Percentiles rank a stretch among this genome's conserved stretches.
Evolutionary conservation across 2,888 invertebrate species (phyloP).

Genomic region (Sceliomorpha sp.): DNA sequence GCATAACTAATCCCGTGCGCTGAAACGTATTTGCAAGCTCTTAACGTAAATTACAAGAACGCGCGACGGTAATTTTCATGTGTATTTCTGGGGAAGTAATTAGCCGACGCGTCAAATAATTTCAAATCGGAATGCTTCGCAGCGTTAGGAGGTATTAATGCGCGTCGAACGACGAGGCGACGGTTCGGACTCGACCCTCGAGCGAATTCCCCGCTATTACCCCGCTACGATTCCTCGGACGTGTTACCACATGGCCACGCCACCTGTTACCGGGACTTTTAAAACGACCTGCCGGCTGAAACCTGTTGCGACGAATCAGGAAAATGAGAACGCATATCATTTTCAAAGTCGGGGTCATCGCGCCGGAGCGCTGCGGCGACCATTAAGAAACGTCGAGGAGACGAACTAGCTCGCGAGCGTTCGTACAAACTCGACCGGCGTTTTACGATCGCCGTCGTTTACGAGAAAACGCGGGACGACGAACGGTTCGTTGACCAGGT

Average conservation of each 20-base stretch:
- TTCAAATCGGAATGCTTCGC: conserved; percentile 1
- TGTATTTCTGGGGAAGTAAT: too few species aligned
- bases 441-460: conserved; percentile 50
- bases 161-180: conserved; percentile 14
- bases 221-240: conserved; percentile 18
- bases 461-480: conserved; percentile 36
- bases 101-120: background rate
- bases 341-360: conserved; percentile 60
- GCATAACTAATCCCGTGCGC: conserved; percentile 41
- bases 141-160: conserved; percentile 8
- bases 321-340: conserved; percentile 57
- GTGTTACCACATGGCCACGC: conserved; percentile 29
- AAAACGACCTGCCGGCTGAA: conserved; percentile 25
- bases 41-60: too few species aligned
- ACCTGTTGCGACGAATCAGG: conserved; percentile 54
- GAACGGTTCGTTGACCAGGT: conserved; percentile 41
- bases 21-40: conserved; percentile 31
- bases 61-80: too few species aligned
- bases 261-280: conserved; percentile 48
- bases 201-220: conserved; percentile 12
- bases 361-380: conserved; percentile 42
- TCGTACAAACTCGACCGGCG: conserved; percentile 39
- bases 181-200: conserved; percentile 13
- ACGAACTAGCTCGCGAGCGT: conserved; percentile 36
- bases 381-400: conserved; percentile 48